Evolutionary conservation across 2,888 invertebrate species (phyloP).

Genomic region (Lypha dubia): DNA sequence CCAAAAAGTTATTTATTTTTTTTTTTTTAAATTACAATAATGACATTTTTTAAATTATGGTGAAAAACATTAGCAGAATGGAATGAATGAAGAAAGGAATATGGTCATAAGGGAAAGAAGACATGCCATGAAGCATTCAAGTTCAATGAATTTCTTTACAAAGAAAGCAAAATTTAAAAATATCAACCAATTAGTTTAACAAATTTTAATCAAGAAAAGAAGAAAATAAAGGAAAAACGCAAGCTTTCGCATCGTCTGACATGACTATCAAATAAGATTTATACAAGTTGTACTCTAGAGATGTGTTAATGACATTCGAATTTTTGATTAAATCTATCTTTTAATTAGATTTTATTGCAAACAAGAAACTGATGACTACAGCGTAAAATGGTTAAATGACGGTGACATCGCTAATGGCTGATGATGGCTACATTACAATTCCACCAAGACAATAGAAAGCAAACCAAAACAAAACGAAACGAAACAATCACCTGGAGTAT

Average conservation of each 20-base stretch:
- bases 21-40: conserved; percentile 10
- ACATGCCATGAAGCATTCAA: neutral
- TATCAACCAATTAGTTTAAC: conserved; percentile 15
- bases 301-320: conserved; percentile 62
- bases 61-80: neutral
- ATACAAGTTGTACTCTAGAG: conserved; percentile 27
- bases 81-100: neutral
- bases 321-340: conserved; percentile 60
- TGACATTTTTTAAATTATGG: conserved; percentile 32
- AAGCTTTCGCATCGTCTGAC: no score
- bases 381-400: neutral
- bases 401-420: no score
- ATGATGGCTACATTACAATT: conserved; percentile 44
- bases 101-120: neutral
- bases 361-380: conserved; percentile 48
- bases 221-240: neutral
- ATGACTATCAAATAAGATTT: conserved; percentile 2
- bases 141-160: conserved; percentile 10
- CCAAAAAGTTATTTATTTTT: conserved; percentile 32
- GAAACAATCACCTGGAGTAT: conserved; percentile 62
- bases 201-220: neutral
- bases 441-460: conserved; percentile 26
- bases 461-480: neutral
- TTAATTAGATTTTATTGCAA: conserved; percentile 65
- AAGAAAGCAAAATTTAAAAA: conserved; percentile 20